Evolutionary conservation across 2,888 invertebrate genomes (phyloP), one percentile per base, ranked within the genome.

Genomic region (Octonoba sinensis): DNA sequence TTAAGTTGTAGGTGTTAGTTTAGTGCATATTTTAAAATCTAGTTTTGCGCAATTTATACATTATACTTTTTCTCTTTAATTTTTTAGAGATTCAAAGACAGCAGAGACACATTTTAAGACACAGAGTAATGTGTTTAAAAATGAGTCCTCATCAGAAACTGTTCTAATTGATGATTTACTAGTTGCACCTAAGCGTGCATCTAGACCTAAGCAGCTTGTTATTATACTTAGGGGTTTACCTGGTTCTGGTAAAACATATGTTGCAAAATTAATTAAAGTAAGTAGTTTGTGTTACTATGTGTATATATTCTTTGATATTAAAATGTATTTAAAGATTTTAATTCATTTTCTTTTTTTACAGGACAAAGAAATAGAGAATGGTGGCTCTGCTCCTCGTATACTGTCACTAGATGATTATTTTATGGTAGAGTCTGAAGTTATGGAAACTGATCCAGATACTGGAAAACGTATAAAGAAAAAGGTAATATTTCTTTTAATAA

Each of bases 351-450:
- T 76, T 78, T 83, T 67, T 85, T 86, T 87, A 57, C 85, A 92
- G 92, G 92, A 92, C 83, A 92, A 91, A 86, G 92, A 93, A 88
- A 92, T 95, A 0, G 94, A 95, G 88, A 92, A 93, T 89, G 94
- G 95, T 56, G 96, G 96, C 6, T 93, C 93, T 77, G 93, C 95
- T n/a, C 96, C 95, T 0, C 91, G 97, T 85, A 95, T 98, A 87
- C 91, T 98, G 87, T 96, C 96, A 83, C 92, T 98, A 83, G 97
- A 98, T 88, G 97, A 98, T 89, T 98, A 98, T 89, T 98, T 97
- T 85, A 93, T 97, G 91, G 92, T 94, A 81, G 90, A 90, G 85
- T 95, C 87, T 0, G 89, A 89, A 83, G 87, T 87, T 85, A 93
- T 92, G 86, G 91, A 92, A 69, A 91, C 89, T 67, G 93, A 94